Evolutionary conservation across 1,140 invertebrate species (phyloP).

Genomic region (Lordiphosa mommai): DNA sequence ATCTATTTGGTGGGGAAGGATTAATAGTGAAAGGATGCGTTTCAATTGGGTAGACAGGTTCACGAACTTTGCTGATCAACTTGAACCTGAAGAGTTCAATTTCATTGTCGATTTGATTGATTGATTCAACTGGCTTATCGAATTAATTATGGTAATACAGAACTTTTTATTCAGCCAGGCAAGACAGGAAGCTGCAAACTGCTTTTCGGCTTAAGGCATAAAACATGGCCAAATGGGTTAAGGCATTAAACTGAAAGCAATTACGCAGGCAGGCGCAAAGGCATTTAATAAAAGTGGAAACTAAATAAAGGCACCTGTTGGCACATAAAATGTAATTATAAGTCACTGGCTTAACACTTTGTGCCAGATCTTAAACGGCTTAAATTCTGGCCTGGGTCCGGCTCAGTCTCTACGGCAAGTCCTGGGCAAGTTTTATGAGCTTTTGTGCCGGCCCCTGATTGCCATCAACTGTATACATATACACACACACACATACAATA

Average conservation of each 20-base stretch:
- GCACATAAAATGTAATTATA: conserved; percentile 74
- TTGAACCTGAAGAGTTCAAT: too few relatives aligned
- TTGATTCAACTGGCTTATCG: too few relatives aligned
- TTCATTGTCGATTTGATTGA: too few relatives aligned
- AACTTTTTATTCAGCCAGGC: too few relatives aligned
- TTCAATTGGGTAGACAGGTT: too few relatives aligned
- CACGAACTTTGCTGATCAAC: too few relatives aligned
- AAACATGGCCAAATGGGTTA: conserved; percentile 7
- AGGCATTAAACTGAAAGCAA: conserved; percentile 46
- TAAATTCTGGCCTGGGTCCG: conserved; percentile 21
- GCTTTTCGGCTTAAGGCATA: too few relatives aligned
- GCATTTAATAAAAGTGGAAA: conserved; percentile 63
- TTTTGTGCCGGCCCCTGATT: conserved; percentile 25
- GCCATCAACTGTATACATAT: conserved; percentile 10
- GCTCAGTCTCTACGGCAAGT: conserved; percentile 1
- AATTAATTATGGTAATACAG: too few relatives aligned
- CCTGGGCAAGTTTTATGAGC: conserved; percentile 59
- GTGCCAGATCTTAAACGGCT: conserved; percentile 63
- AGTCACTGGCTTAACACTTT: conserved; percentile 72
- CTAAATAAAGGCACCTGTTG: conserved; percentile 62
- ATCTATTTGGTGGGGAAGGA: too few relatives aligned
- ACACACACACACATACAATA: conserved; percentile 9
- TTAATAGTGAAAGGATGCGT: too few relatives aligned
- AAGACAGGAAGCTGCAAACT: too few relatives aligned
- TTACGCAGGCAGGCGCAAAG: conserved; percentile 46